A percentile compares a stretch with the other conserved stretches of the same genome.
Evolutionary conservation across 1,140 invertebrate species (phyloP).

Genomic region (Metopolophium dirhodum): DNA sequence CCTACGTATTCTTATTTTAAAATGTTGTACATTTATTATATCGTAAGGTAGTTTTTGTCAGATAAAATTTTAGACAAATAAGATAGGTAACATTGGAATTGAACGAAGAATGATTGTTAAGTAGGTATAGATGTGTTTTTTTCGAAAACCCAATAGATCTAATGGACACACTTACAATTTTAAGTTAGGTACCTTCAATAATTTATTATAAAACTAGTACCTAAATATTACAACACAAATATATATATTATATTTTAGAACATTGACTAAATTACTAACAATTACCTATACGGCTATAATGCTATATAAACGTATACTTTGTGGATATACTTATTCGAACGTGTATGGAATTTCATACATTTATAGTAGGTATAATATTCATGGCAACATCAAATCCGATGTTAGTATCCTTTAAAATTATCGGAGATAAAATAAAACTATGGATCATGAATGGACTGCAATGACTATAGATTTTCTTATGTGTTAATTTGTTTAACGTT

Average conservation of each 20-base stretch:
- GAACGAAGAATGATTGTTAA: neutral
- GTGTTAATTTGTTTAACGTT: neutral
- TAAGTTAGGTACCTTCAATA: neutral
- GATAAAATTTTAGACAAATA: neutral
- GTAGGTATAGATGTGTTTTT: neutral
- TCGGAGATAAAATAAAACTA: neutral
- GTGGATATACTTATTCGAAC: neutral
- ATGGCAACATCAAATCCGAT: neutral
- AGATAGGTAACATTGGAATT: neutral
- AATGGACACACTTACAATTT: neutral
- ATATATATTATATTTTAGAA: constrained; percentile 23
- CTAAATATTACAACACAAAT: neutral
- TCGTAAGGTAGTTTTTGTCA: neutral
- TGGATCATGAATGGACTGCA: neutral
- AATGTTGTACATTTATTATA: neutral
- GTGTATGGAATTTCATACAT: neutral
- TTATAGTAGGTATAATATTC: neutral
- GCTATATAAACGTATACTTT: constrained; percentile 4
- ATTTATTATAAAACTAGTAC: neutral
- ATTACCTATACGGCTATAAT: neutral
- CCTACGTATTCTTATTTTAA: neutral
- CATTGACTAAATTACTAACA: neutral
- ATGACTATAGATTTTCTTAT: neutral
- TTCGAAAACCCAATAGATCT: neutral
- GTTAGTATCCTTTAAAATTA: neutral